A percentile compares a stretch with the other conserved stretches of the same genome.
Evolutionary conservation across 2,888 invertebrate species (phyloP).

Genomic region (Piscicola geometra): DNA sequence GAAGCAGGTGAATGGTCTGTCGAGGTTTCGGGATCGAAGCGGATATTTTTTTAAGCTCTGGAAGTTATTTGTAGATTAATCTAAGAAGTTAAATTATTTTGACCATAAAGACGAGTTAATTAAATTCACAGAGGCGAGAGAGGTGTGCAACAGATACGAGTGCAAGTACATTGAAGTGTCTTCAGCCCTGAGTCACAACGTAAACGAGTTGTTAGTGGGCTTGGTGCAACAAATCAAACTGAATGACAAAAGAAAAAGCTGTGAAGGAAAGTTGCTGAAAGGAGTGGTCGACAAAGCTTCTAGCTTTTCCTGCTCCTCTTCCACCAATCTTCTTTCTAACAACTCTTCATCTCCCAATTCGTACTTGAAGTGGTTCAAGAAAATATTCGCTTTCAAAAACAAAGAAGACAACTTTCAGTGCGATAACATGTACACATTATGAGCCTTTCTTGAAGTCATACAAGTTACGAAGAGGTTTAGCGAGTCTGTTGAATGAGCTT

Average conservation of each 20-base stretch:
- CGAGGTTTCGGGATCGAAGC: too few species aligned
- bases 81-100: too few species aligned
- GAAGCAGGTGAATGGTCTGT: constrained; percentile 28
- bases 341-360: not conserved
- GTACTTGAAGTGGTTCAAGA: constrained; percentile 32
- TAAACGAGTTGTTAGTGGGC: constrained; percentile 86
- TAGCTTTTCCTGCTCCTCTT: not conserved
- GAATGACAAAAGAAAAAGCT: constrained; percentile 57
- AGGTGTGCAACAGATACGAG: constrained; percentile 16
- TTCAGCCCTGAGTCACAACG: constrained; percentile 90
- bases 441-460: constrained; percentile 19
- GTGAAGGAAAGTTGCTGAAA: not conserved
- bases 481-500: too few species aligned
- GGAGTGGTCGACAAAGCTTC: not conserved
- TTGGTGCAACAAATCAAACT: constrained; percentile 82
- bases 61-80: too few species aligned
- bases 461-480: too few species aligned
- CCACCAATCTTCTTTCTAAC: not conserved
- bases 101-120: too few species aligned
- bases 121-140: constrained; percentile 33
- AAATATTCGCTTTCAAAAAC: constrained; percentile 31
- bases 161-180: constrained; percentile 82
- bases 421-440: constrained; percentile 33
- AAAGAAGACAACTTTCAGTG: constrained; percentile 23
- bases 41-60: too few species aligned